A percentile compares a stretch with the other conserved stretches of the same genome.
These are phyloP conservation scores for Chiloscyllium punctatum DNA, from an alignment of 2,797 vertebrate species.

Conservation along the genomic window DNA sequence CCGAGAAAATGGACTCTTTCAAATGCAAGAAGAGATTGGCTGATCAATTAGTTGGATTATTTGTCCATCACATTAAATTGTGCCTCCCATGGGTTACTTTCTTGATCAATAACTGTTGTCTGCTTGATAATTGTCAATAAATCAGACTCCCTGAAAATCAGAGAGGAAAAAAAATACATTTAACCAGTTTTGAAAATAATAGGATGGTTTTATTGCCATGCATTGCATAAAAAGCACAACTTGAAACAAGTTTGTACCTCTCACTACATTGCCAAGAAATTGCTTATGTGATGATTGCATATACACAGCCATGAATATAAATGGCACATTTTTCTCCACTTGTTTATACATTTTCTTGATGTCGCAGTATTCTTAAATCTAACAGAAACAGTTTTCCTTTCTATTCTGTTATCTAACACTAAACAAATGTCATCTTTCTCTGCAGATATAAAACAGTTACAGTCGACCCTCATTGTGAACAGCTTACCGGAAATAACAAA, in stretches of 20 bases:
- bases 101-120: not conserved
- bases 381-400: not conserved
- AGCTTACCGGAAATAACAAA: slow-evolving; percentile 4
- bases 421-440: slow-evolving; percentile 32
- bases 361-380: not conserved
- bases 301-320: not conserved
- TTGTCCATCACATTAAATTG: not conserved
- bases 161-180: not conserved
- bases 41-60: not conserved
- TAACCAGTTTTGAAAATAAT: not conserved
- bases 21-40: not conserved
- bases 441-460: slow-evolving; percentile 17
- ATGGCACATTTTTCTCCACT: not conserved
- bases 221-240: not conserved
- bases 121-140: not conserved
- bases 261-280: slow-evolving; percentile 22
- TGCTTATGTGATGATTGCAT: slow-evolving; percentile 5
- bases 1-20: not conserved
- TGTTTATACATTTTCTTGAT: slow-evolving; percentile 21
- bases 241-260: not conserved
- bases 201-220: not conserved
- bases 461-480: not conserved
- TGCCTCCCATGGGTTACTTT: not conserved
- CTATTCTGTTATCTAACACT: not conserved
- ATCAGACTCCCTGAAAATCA: not conserved